Evolutionary conservation across 2,888 invertebrate genomes (phyloP), one percentile per base, ranked within the genome.

Genomic region (Tetropium fuscum): DNA sequence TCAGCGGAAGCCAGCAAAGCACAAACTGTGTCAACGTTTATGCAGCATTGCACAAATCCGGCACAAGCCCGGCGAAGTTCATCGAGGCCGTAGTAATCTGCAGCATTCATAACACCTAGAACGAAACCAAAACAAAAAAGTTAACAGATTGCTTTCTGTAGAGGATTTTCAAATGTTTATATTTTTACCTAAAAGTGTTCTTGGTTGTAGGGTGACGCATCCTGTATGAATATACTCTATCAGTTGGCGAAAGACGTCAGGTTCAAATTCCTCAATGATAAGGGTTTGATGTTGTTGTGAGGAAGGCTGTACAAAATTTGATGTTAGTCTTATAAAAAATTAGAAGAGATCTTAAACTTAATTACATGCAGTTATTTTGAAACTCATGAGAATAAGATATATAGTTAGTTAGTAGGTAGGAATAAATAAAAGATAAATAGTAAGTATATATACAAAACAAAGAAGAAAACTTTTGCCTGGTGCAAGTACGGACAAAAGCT

Each of bases 201-300:
- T 86, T 0, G 96, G 95, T 75, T 96, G 95, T 6, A 97, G 82
- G 0, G 95, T 95, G 22, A 96, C 95, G 76, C 95, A 94, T 11
- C 96, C 96, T 0, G 96, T 97, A 77, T 96, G 96, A 67, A 96
- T 95, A 78, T 96, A 97, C 79, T 96, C 95, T 71, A 97, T 96
- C 56, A 97, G 85, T 79, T 96, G 95, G 13, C 95, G 90, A 81
- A 97, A 96, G 18, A 97, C 96, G 77, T 96, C 96, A 0, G 96
- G 95, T 74, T 97, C 96, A 78, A 96, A 97, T 81, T 97, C 96
- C 82, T 96, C 95, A 72, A 96, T 93, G 72, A 95, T 95, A 66
- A 95, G 84, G 1, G 95, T 96, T 80, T 95, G 95, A 83, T 96
- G 95, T 78, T 94, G 94, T 76, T 94, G 91, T 7, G 92, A 90